These are phyloP conservation scores for Sceloporus tristichus DNA, from an alignment of 2,113 vertebrate genomes.

Conservation along the genomic window DNA sequence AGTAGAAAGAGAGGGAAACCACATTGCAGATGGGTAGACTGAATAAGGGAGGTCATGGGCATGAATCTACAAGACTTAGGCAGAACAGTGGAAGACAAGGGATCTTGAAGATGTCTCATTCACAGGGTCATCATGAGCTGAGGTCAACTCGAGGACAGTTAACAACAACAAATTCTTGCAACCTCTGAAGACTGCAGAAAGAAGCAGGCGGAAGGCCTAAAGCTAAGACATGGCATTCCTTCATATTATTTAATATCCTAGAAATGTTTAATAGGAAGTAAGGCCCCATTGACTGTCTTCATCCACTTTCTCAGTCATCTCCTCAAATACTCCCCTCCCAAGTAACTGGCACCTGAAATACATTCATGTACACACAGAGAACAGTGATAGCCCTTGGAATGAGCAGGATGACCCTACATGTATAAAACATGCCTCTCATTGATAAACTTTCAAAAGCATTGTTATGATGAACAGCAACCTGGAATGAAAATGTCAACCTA, in stretches of 20 bases:
- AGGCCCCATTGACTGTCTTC: not conserved
- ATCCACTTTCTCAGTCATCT: not conserved
- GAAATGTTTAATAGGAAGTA: not conserved
- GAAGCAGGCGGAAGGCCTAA: not conserved
- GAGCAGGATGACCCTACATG: not conserved
- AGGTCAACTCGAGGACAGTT: too few relatives aligned
- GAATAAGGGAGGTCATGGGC: too few relatives aligned
- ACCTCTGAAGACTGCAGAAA: not conserved
- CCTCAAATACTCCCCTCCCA: not conserved
- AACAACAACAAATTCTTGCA: too few relatives aligned
- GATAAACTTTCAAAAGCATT: too few relatives aligned
- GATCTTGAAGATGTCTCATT: too few relatives aligned
- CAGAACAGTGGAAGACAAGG: too few relatives aligned
- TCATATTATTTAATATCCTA: not conserved
- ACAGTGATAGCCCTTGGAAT: not conserved
- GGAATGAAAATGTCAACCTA: too few relatives aligned
- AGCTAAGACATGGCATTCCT: not conserved
- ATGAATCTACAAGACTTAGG: too few relatives aligned
- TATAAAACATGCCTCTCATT: not conserved
- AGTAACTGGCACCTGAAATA: not conserved
- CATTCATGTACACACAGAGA: not conserved
- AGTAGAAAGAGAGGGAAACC: too few relatives aligned
- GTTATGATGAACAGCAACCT: too few relatives aligned
- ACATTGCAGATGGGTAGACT: too few relatives aligned
- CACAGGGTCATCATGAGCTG: too few relatives aligned